phyloP scores from a whole-genome alignment of 2,797 vertebrate genomes.

The Pachyuromys duprasi region DNA sequence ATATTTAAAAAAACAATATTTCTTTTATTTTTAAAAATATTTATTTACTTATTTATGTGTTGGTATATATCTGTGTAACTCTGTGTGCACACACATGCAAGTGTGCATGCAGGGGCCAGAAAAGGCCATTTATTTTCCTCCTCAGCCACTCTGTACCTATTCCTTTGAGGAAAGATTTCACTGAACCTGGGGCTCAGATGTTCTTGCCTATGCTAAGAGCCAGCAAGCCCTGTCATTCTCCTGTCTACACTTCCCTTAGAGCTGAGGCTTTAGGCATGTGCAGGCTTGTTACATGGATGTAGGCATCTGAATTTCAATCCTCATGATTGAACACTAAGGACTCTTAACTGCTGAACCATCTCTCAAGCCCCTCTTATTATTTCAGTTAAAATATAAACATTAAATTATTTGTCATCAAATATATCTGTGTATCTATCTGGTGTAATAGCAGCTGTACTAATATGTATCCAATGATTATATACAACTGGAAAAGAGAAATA shows the following conservation, averaged over 20 bases:
- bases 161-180: not conserved
- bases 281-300: not conserved
- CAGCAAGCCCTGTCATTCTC: not conserved
- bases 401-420: not conserved
- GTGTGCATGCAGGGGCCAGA: not conserved
- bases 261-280: not conserved
- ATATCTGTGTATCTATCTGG: not conserved
- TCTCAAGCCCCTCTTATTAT: not conserved
- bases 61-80: not conserved
- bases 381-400: not conserved
- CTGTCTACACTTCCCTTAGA: not conserved
- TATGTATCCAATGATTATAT: not conserved
- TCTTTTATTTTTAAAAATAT: not conserved
- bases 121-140: not conserved
- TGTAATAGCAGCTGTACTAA: not conserved
- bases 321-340: not conserved
- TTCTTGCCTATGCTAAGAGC: not conserved
- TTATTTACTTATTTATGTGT: not conserved
- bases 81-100: too few relatives aligned
- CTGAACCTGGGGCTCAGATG: not conserved
- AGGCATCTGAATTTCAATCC: not conserved
- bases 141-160: not conserved
- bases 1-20: not conserved
- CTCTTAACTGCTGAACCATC: not conserved
- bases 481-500: not conserved